Evolutionary conservation across 2,797 vertebrate genomes (phyloP).

Genomic region (Phoebastria nigripes): DNA sequence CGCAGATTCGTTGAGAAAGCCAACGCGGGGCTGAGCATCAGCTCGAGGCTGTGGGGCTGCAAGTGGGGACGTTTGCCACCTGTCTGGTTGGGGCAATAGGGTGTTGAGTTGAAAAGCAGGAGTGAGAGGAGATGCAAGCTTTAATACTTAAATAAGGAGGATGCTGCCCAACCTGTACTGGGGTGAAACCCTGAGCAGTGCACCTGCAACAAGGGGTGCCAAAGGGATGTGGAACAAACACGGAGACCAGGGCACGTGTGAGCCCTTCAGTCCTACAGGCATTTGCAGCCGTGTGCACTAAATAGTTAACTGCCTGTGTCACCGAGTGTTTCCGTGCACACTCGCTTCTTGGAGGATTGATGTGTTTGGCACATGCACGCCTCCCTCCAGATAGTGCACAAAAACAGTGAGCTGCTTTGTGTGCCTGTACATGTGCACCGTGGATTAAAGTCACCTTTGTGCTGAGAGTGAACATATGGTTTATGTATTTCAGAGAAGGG

Average conservation of each 20-base stretch:
- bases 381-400: neutral
- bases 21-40: neutral
- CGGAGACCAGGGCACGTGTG: accelerated
- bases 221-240: neutral
- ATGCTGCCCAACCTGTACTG: accelerated
- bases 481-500: neutral
- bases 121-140: neutral
- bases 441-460: neutral
- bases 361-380: constrained; percentile 1
- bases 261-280: neutral
- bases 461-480: constrained; percentile 1
- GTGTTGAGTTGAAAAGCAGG: neutral
- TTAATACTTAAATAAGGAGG: neutral
- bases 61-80: accelerated
- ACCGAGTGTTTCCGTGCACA: accelerated
- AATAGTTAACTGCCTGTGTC: neutral
- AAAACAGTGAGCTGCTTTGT: constrained; percentile 10
- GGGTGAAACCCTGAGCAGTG: neutral
- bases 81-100: neutral
- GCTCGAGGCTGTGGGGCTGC: neutral
- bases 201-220: neutral
- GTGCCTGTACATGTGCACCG: accelerated
- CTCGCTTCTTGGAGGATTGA: neutral
- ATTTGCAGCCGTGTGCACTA: accelerated
- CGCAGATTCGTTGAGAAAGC: neutral